Conservation (phyloP, 2,888 invertebrate species). For the Sphaerophoria rueppellii region DNA sequence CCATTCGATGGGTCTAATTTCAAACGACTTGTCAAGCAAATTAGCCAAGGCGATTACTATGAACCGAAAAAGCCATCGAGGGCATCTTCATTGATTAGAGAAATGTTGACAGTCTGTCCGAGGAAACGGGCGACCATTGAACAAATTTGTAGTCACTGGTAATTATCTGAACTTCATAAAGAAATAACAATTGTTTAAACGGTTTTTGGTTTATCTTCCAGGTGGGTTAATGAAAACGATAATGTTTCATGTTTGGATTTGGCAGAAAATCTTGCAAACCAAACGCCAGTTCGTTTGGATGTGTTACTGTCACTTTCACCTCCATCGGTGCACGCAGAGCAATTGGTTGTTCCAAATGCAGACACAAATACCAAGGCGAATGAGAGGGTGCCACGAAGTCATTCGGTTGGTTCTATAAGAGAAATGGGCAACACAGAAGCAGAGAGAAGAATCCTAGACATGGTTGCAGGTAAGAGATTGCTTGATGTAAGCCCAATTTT, state of each 20-base stretch:
- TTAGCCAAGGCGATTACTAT: slow-evolving; percentile 98
- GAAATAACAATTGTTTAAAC: background rate
- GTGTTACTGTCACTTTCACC: slow-evolving; percentile 92
- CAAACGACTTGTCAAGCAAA: slow-evolving; percentile 97
- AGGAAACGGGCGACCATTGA: slow-evolving; percentile 94
- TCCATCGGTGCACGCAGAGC: slow-evolving; percentile 89
- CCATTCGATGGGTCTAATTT: slow-evolving; percentile 99
- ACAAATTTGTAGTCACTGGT: slow-evolving; percentile 96
- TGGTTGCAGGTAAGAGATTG: slow-evolving; percentile 84
- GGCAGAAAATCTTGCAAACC: slow-evolving; percentile 93
- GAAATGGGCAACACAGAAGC: slow-evolving; percentile 88
- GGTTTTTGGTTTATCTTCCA: slow-evolving; percentile 73
- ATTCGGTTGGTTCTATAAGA: slow-evolving; percentile 89
- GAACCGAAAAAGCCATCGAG: slow-evolving; percentile 97
- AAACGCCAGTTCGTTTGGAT: slow-evolving; percentile 94
- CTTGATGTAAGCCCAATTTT: too few relatives aligned
- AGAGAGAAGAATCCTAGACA: slow-evolving; percentile 89
- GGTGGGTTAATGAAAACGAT: slow-evolving; percentile 96
- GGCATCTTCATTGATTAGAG: slow-evolving; percentile 96
- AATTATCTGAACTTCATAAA: slow-evolving; percentile 76
- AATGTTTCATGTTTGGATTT: slow-evolving; percentile 91
- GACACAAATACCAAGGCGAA: slow-evolving; percentile 82
- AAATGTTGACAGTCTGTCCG: slow-evolving; percentile 97
- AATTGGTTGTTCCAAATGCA: slow-evolving; percentile 87
- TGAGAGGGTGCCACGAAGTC: slow-evolving; percentile 84